phyloP scores from a whole-genome alignment of 1,140 invertebrate genomes.

The Cydia fagiglandana region DNA sequence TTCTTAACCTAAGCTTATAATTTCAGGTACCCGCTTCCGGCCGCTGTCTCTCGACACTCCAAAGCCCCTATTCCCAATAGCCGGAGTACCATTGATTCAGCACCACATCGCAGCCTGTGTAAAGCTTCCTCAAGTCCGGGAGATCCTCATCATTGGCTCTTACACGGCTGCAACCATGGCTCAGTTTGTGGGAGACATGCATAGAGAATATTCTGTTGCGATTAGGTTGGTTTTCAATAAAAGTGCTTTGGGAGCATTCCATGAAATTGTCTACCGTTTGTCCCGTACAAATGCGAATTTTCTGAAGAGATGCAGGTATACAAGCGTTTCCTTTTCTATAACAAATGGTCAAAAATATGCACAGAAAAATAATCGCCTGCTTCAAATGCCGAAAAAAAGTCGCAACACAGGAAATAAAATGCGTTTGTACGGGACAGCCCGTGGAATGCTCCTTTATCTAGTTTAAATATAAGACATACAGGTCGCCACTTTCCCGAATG shows the following conservation, averaged over 20 bases:
- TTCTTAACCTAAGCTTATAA: conserved; percentile 37
- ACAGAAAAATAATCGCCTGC: too few relatives aligned
- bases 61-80: conserved; percentile 98
- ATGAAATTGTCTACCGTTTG: too few relatives aligned
- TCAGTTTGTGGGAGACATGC: conserved; percentile 92
- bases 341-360: too few relatives aligned
- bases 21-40: conserved; percentile 95
- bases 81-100: conserved; percentile 95
- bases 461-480: too few relatives aligned
- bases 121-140: conserved; percentile 88
- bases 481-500: too few relatives aligned
- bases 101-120: conserved; percentile 98
- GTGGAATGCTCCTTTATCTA: background rate
- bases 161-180: conserved; percentile 91
- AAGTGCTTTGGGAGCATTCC: background rate
- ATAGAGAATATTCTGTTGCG: conserved; percentile 88
- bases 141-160: conserved; percentile 96
- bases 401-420: too few relatives aligned
- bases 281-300: too few relatives aligned
- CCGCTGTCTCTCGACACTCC: conserved; percentile 97
- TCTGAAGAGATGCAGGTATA: too few relatives aligned
- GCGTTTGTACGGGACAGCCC: too few relatives aligned
- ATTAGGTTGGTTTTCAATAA: conserved; percentile 83
- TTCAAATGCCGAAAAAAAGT: too few relatives aligned
- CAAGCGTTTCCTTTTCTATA: too few relatives aligned